Evolutionary conservation across 2,113 vertebrate species (phyloP).

Genomic region (Nycticebus coucang): DNA sequence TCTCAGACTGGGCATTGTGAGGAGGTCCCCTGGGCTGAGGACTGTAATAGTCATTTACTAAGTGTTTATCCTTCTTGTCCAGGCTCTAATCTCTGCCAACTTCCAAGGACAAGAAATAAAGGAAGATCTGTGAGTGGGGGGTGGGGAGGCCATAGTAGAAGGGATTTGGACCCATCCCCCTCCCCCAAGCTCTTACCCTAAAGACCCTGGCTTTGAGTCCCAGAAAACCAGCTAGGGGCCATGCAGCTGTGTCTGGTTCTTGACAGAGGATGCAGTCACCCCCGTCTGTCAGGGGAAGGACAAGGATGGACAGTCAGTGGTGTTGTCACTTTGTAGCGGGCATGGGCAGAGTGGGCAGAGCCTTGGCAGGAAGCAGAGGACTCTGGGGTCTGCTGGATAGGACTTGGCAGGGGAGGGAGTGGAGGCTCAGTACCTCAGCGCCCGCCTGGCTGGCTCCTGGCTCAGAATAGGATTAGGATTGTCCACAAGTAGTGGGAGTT

Average conservation of each 20-base stretch:
- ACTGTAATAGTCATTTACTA: neutral
- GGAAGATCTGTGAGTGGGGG: neutral
- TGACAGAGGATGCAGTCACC: neutral
- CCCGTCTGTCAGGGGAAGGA: neutral
- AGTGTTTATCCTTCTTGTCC: neutral
- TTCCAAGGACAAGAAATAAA: neutral
- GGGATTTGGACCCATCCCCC: neutral
- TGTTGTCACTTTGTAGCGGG: neutral
- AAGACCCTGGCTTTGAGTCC: neutral
- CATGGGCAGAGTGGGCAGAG: neutral
- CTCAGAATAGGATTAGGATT: neutral
- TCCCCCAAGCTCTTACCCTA: neutral
- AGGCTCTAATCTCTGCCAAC: neutral
- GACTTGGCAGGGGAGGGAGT: neutral
- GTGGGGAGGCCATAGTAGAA: neutral
- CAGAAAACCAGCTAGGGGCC: neutral
- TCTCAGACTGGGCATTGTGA: neutral
- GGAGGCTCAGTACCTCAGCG: neutral
- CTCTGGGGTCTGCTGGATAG: neutral
- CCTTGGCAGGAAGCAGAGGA: conserved; percentile 16
- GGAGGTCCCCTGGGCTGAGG: neutral
- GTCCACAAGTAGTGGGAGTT: neutral
- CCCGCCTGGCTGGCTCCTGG: conserved; percentile 62
- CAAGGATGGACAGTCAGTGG: neutral
- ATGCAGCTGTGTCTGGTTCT: neutral